Conservation (phyloP, 2,797 vertebrate species). For the Pelochelys cantorii region DNA sequence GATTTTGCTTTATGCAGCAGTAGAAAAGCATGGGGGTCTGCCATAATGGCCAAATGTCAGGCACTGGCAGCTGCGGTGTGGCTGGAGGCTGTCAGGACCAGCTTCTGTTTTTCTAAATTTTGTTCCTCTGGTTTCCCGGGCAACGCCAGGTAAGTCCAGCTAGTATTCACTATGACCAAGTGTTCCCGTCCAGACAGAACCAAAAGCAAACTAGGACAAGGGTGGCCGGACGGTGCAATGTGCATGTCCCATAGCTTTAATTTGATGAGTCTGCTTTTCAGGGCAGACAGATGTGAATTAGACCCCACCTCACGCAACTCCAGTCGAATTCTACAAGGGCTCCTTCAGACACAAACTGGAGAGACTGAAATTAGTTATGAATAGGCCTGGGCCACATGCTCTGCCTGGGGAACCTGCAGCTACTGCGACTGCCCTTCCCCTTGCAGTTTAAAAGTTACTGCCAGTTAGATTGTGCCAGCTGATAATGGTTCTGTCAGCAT, state of each 20-base stretch:
- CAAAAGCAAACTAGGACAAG: neutral
- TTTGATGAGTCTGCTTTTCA: neutral
- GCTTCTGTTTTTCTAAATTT: too few relatives aligned
- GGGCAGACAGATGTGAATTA: neutral
- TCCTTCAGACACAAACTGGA: neutral
- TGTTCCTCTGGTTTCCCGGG: too few relatives aligned
- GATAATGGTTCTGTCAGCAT: neutral
- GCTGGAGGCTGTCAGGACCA: too few relatives aligned
- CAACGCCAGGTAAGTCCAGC: too few relatives aligned
- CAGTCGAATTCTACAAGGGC: neutral
- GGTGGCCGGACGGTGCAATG: neutral
- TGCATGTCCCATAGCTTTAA: neutral
- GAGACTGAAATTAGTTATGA: neutral
- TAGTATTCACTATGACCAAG: neutral
- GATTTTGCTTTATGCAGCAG: too few relatives aligned
- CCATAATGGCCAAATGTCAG: too few relatives aligned
- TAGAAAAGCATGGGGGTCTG: too few relatives aligned
- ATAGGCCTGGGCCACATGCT: too few relatives aligned
- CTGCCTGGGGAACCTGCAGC: neutral
- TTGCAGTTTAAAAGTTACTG: neutral
- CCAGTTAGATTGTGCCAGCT: neutral
- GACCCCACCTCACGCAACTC: neutral
- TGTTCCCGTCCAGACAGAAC: neutral
- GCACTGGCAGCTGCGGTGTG: too few relatives aligned
- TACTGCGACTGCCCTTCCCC: accelerated